Evolutionary conservation across 2,888 invertebrate species (phyloP), one percentile per base, ranked within the genome.

Genomic region (Lypha dubia): DNA sequence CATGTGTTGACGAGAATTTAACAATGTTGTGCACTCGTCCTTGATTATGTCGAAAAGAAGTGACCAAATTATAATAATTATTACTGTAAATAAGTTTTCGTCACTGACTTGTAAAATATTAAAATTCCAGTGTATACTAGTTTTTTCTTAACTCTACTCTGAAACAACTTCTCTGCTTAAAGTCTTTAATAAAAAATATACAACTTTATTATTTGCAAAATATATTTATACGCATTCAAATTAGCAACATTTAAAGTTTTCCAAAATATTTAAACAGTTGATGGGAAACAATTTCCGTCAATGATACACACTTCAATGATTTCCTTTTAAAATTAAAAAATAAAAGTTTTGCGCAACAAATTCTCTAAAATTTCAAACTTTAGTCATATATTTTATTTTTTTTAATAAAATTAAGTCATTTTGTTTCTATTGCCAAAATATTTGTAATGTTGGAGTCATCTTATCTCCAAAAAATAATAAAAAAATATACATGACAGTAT

Each of bases 341-440:
- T 20, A 49, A 49, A 49, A 49, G n/a, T 20, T 20, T 0, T 20
- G 20, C 20, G 6, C 17, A 46, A 46, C 1, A 20, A 20, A 49
- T 11, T n/a, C 15, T 53, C 2, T 1, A 28, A 28, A 56, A n/a
- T 24, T 28, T 41, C 22, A 2, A 62, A 62, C 41, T 62, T 22
- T 24, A 15, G 15, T 20, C 3, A 38, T 60, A 63, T 44, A 58
- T 32, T 58, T 0, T 11, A 35, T 38, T 38, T 38, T 20, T 7
- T 20, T 0, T 5, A 3, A 53, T 6, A 24, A 17, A 35, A 17
- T 58, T 35, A n/a, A 24, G 11, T 38, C 20, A 60, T 60, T 5
- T 35, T 2, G 20, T 49, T 38, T 38, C 15, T 17, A 20, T 35
- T 84, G 84, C 84, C 84, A 84, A 84, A 67, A 71, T 63, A 3